Conservation (phyloP, 2,888 invertebrate species). For the Colletes collaris region DNA sequence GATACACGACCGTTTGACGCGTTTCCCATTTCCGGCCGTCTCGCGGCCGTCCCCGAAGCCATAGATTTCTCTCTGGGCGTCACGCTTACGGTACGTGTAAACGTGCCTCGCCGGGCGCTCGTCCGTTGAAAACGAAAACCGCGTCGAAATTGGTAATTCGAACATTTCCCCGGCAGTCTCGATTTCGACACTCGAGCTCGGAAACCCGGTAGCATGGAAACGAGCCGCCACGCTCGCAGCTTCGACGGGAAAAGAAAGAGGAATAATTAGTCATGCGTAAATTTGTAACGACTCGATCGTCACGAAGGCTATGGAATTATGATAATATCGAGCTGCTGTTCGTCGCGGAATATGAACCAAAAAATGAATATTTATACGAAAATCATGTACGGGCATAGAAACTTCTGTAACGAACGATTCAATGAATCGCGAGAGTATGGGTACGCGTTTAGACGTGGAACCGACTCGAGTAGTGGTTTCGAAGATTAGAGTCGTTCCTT, state of each 20-base stretch:
- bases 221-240: background rate
- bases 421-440: background rate
- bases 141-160: conserved; percentile 42
- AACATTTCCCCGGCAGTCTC: conserved; percentile 29
- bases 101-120: no score
- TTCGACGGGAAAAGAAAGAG: conserved; percentile 5
- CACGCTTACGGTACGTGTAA: no score
- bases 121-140: conserved; percentile 34
- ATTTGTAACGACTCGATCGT: conserved; percentile 27
- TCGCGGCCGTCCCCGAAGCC: conserved; percentile 30
- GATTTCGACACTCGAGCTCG: conserved; percentile 34
- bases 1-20: conserved; percentile 16
- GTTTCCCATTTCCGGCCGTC: conserved; percentile 52
- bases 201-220: conserved; percentile 1
- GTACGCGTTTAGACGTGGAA: background rate
- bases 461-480: conserved; percentile 8
- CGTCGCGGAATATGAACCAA: background rate
- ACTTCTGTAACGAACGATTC: conserved; percentile 1
- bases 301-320: conserved; percentile 24
- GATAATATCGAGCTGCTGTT: background rate
- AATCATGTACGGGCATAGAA: background rate
- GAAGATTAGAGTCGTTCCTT: conserved; percentile 1
- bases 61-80: conserved; percentile 26
- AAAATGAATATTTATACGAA: conserved; percentile 18
- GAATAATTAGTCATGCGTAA: conserved; percentile 35